Evolutionary conservation across 1,140 invertebrate genomes (phyloP).

Genomic region (Drosophila watanabei): DNA sequence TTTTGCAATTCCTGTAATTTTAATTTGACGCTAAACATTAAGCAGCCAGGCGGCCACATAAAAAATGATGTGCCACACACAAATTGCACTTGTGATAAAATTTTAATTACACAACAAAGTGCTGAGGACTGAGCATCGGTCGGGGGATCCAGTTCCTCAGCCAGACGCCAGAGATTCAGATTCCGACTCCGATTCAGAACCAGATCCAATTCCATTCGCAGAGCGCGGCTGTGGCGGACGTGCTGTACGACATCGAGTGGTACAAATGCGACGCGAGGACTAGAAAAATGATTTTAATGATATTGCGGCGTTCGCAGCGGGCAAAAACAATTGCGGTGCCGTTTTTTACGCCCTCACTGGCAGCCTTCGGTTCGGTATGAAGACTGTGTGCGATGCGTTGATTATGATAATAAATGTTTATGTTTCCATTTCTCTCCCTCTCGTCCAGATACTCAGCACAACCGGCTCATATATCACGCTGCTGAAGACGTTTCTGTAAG

Average conservation of each 20-base stretch:
- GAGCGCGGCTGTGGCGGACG: constrained; percentile 71
- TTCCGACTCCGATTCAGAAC: constrained; percentile 3
- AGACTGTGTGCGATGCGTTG: constrained; percentile 32
- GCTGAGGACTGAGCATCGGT: not conserved
- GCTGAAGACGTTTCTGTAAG: constrained; percentile 80
- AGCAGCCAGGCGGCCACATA: constrained; percentile 54
- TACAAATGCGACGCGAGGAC: constrained; percentile 83
- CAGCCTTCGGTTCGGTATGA: constrained; percentile 75
- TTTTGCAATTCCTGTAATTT: constrained; percentile 63
- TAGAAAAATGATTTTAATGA: constrained; percentile 85
- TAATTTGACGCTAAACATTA: constrained; percentile 69
- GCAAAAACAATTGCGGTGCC: constrained; percentile 80
- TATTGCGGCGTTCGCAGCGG: constrained; percentile 77
- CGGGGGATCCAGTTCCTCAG: not conserved
- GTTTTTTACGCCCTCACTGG: constrained; percentile 82
- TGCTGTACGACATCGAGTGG: constrained; percentile 80
- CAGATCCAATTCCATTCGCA: constrained; percentile 38
- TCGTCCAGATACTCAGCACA: constrained; percentile 77
- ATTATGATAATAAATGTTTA: constrained; percentile 67
- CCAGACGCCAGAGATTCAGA: not conserved
- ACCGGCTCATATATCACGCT: constrained; percentile 82
- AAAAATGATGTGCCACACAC: constrained; percentile 72
- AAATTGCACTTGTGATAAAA: constrained; percentile 80
- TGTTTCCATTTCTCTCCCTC: constrained; percentile 20
- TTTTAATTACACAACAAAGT: constrained; percentile 79